phyloP scores from a whole-genome alignment of 2,888 invertebrate species.

The Drosophila setosimentum region DNA sequence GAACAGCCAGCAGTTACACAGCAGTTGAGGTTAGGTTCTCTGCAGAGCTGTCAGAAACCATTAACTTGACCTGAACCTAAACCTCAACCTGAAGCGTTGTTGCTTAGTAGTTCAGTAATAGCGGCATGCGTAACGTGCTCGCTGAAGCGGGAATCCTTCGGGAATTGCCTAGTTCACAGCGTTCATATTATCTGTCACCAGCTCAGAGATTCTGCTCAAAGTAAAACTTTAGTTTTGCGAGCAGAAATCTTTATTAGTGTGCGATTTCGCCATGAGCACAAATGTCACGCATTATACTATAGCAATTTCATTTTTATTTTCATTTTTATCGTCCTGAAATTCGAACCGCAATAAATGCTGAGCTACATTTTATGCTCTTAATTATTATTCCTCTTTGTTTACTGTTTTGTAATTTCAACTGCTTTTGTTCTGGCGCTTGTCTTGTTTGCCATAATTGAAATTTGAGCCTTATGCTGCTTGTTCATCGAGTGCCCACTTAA shows the following conservation, averaged over 20 bases:
- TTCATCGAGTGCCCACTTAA: slow-evolving; percentile 52
- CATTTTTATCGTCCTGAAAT: slow-evolving; percentile 57
- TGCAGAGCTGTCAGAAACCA: slow-evolving; percentile 27
- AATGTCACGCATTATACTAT: slow-evolving; percentile 32
- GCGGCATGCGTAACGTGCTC: slow-evolving; percentile 12
- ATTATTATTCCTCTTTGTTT: slow-evolving; percentile 54
- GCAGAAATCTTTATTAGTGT: slow-evolving; percentile 7
- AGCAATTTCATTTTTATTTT: slow-evolving; percentile 35
- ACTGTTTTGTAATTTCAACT: slow-evolving; percentile 24
- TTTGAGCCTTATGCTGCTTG: slow-evolving; percentile 46
- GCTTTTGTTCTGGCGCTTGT: slow-evolving; percentile 3
- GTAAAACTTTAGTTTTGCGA: not conserved
- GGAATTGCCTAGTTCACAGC: slow-evolving; percentile 21
- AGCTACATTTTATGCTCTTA: slow-evolving; percentile 59
- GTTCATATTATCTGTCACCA: slow-evolving; percentile 14
- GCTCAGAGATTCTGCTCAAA: slow-evolving; percentile 14
- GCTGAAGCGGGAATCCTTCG: slow-evolving; percentile 5
- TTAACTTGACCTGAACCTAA: slow-evolving; percentile 41
- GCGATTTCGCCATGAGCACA: slow-evolving; percentile 15
- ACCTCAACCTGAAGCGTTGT: not conserved
- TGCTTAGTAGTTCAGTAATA: not conserved
- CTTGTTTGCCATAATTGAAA: slow-evolving; percentile 62
- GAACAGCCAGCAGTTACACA: slow-evolving; percentile 13
- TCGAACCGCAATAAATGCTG: slow-evolving; percentile 61
- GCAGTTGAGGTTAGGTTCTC: slow-evolving; percentile 3